Evolutionary conservation across 2,888 invertebrate genomes (phyloP), one percentile per base, ranked within the genome.

Genomic region (Epirrita christyi): DNA sequence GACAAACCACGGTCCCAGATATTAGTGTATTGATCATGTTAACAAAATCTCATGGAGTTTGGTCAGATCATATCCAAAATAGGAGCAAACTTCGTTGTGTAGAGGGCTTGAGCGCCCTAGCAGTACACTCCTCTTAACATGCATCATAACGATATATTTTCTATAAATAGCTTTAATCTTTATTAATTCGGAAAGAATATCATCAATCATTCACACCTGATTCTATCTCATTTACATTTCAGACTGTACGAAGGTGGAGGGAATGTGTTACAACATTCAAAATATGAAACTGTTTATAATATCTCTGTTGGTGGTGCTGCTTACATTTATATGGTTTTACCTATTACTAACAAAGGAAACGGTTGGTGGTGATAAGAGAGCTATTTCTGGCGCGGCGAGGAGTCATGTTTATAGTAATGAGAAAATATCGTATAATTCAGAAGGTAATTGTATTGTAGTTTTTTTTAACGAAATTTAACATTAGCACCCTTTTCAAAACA

Each of bases 161-260:
- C n/a, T n/a, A n/a, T n/a, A n/a, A 21, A 21, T 32, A 32, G 8
- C 8, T 32, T 32, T 2, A 8, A 7, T 7, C 32, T 32, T 21
- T 32, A 32, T 32, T 32, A 9, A 32, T 32, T 32, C 2, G 28
- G 28, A 29, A 29, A 32, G 6, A 32, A 32, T 21, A 21, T 21
- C 21, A 21, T 3, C 4, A 21, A 21, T 21, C 21, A 21, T 21
- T 21, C 21, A 21, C 21, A 21, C 21, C 10, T 58, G 13, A 49
- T 49, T 49, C 15, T 43, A 48, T 59, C 48, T 48, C 56, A 59
- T 70, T 72, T 70, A 69, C 70, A 79, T 88, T 88, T 85, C 88
- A 88, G 88, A 72, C 64, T 72, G 70, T 68, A 63, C 72, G 62
- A 70, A 61, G 86, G 86, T 88, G 86, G 80, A 82, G 83, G 88